A percentile compares a stretch with the other conserved stretches of the same genome.
Conservation (phyloP, 2,797 vertebrate genomes). For the Clarias laeviceps region DNA sequence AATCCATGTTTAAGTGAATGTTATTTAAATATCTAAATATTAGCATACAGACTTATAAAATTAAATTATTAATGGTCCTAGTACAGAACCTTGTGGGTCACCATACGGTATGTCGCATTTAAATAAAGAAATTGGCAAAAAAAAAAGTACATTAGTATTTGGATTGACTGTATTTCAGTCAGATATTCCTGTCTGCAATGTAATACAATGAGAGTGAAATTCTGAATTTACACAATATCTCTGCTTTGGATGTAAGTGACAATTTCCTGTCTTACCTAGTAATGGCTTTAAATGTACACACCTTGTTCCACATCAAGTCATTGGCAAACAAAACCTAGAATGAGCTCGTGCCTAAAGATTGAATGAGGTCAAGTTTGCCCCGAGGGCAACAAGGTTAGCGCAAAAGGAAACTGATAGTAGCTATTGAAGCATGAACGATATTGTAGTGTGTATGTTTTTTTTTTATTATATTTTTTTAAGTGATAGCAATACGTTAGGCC, state of each 20-base stretch:
- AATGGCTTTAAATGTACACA: background rate
- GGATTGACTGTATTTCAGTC: background rate
- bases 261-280: background rate
- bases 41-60: background rate
- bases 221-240: background rate
- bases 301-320: background rate
- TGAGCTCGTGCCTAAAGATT: background rate
- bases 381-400: background rate
- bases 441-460: background rate
- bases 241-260: too few relatives aligned
- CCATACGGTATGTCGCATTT: background rate
- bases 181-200: too few relatives aligned
- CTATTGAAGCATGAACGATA: background rate
- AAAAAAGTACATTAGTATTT: background rate
- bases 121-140: background rate
- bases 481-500: too few relatives aligned
- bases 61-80: background rate
- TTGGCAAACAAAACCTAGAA: background rate
- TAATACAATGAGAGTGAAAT: background rate
- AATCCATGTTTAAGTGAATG: background rate
- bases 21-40: background rate
- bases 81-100: background rate
- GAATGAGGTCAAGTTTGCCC: background rate
- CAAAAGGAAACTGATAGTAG: background rate
- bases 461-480: too few relatives aligned